phyloP scores from a whole-genome alignment of 2,888 invertebrate species.

The Drosophila fulvimacula region DNA sequence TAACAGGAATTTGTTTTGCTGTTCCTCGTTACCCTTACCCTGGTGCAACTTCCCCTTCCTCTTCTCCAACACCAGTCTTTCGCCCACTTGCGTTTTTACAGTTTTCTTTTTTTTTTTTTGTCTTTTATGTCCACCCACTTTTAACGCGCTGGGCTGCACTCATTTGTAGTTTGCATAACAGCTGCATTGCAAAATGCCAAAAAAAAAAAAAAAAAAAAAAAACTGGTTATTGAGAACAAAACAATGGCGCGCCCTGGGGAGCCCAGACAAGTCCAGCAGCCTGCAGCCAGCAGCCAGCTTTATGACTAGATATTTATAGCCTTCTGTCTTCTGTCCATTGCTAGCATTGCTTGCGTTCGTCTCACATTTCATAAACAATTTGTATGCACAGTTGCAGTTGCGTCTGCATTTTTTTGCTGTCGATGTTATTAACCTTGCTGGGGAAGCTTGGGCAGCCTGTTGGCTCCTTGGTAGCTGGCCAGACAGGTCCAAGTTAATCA shows the following conservation, averaged over 20 bases:
- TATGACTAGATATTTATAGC: conserved; percentile 20
- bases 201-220: neutral
- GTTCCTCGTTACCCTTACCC: conserved; percentile 8
- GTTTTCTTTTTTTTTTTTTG: conserved; percentile 12
- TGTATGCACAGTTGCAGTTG: conserved; percentile 61
- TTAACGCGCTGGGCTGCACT: conserved; percentile 22
- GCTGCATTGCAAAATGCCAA: conserved; percentile 47
- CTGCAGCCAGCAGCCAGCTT: conserved; percentile 11
- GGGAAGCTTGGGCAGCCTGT: conserved; percentile 30
- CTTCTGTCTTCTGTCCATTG: conserved; percentile 19
- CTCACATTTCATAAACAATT: conserved; percentile 52
- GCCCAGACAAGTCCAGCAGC: conserved; percentile 12
- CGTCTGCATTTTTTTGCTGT: conserved; percentile 36
- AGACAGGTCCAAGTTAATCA: conserved; percentile 53
- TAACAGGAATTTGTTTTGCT: conserved; percentile 56
- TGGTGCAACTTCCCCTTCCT: neutral
- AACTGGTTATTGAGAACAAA: conserved; percentile 56
- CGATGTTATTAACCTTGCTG: conserved; percentile 65
- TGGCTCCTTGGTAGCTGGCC: conserved; percentile 43
- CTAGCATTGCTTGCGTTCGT: conserved; percentile 25
- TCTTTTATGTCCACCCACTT: conserved; percentile 47
- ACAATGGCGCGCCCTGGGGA: conserved; percentile 45
- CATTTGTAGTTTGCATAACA: conserved; percentile 53
- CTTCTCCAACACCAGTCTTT: neutral
- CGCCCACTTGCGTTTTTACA: conserved; percentile 11